These are phyloP conservation scores for Heliconius eleuchia DNA, from an alignment of 1,140 invertebrate species.

Conservation along the genomic window DNA sequence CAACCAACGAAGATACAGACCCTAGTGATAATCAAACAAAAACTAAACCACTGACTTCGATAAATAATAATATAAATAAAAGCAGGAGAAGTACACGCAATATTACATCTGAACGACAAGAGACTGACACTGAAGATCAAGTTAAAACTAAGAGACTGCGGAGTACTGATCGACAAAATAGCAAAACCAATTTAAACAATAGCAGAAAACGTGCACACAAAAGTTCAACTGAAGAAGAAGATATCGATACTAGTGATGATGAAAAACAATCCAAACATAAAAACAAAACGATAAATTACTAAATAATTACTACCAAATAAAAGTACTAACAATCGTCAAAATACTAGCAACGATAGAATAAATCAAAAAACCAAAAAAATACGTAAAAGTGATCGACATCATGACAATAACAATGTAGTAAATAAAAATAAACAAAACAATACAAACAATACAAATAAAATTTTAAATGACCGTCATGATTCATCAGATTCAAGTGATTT, in stretches of 20 bases:
- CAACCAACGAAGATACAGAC: neutral
- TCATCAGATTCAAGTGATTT: constrained; percentile 2
- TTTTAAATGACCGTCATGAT: neutral
- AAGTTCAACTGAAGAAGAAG: constrained; percentile 3
- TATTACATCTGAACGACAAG: neutral
- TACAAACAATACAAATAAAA: neutral
- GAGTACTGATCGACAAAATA: neutral
- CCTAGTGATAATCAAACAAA: neutral
- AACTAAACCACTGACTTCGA: neutral
- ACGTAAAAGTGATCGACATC: neutral
- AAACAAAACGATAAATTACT: constrained; percentile 2
- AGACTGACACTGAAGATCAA: neutral
- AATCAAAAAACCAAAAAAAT: neutral
- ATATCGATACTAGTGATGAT: neutral
- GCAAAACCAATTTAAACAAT: neutral
- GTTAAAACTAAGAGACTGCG: neutral
- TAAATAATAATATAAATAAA: neutral
- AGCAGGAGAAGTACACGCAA: neutral
- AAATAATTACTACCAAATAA: no score
- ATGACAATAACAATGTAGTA: neutral
- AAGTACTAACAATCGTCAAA: neutral
- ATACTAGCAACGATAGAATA: neutral
- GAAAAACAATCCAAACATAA: neutral
- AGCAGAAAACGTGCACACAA: neutral
- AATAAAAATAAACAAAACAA: neutral